Percentiles rank a stretch among this genome's conserved stretches.
These are phyloP conservation scores for Cepphus grylle DNA, from an alignment of 2,113 vertebrate species.

Conservation along the genomic window DNA sequence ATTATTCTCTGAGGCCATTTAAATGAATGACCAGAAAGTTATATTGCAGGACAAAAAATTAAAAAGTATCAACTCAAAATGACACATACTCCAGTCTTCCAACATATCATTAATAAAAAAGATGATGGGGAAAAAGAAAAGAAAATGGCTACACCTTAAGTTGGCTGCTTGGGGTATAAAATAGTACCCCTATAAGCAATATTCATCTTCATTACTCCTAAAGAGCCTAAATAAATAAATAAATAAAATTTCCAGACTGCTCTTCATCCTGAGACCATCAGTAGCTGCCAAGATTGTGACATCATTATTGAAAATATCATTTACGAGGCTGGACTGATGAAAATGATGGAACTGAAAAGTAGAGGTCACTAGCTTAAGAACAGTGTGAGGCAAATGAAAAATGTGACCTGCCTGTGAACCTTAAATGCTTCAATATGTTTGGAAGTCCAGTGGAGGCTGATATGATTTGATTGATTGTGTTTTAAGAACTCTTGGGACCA, in stretches of 20 bases:
- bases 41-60: neutral
- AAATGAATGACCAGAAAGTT: neutral
- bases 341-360: neutral
- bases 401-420: neutral
- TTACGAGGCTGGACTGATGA: neutral
- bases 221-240: neutral
- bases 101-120: neutral
- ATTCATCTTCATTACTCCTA: neutral
- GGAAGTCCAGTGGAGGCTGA: neutral
- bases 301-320: neutral
- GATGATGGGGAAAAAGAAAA: neutral
- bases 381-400: neutral
- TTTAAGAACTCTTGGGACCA: neutral
- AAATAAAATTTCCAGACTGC: neutral
- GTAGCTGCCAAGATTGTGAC: neutral
- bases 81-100: neutral
- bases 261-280: neutral
- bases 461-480: neutral
- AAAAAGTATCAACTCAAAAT: neutral
- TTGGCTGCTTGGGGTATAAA: neutral
- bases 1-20: neutral
- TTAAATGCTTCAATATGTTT: neutral
- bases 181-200: neutral
- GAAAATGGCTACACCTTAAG: neutral
- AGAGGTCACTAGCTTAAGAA: neutral